These are phyloP conservation scores for Charaxes varanes DNA, from an alignment of 1,140 invertebrate species.

Conservation along the genomic window DNA sequence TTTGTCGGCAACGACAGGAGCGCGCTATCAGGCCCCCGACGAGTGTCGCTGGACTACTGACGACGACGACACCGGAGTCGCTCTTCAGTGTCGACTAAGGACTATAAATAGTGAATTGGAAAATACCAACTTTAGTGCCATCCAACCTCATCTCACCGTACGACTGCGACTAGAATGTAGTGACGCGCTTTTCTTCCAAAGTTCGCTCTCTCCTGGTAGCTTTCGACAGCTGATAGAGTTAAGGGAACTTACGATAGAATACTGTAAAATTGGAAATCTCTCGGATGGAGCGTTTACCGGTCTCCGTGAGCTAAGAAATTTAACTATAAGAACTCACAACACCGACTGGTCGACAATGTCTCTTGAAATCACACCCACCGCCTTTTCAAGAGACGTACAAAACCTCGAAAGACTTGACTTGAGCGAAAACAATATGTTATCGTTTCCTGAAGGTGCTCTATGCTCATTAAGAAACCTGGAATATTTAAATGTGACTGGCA, in stretches of 20 bases:
- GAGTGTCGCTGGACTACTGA: conserved; percentile 87
- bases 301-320: conserved; percentile 85
- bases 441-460: conserved; percentile 86
- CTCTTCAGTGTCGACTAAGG: conserved; percentile 84
- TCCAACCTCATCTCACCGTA: conserved; percentile 90
- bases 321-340: conserved; percentile 91
- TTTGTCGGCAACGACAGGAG: conserved; percentile 61
- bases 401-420: conserved; percentile 88
- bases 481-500: conserved; percentile 87
- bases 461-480: conserved; percentile 86
- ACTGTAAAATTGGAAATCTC: conserved; percentile 92
- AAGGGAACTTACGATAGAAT: conserved; percentile 89
- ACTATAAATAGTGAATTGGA: conserved; percentile 93
- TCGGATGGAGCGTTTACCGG: conserved; percentile 89
- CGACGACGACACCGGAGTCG: conserved; percentile 79
- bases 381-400: conserved; percentile 83
- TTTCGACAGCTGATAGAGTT: conserved; percentile 89
- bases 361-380: conserved; percentile 83
- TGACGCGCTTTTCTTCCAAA: conserved; percentile 89
- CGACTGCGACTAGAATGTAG: conserved; percentile 88
- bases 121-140: conserved; percentile 92
- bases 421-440: conserved; percentile 91
- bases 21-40: conserved; percentile 85
- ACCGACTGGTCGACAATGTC: conserved; percentile 91
- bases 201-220: conserved; percentile 88